phyloP scores from a whole-genome alignment of 2,113 vertebrate genomes.

The Silurus glanis region DNA sequence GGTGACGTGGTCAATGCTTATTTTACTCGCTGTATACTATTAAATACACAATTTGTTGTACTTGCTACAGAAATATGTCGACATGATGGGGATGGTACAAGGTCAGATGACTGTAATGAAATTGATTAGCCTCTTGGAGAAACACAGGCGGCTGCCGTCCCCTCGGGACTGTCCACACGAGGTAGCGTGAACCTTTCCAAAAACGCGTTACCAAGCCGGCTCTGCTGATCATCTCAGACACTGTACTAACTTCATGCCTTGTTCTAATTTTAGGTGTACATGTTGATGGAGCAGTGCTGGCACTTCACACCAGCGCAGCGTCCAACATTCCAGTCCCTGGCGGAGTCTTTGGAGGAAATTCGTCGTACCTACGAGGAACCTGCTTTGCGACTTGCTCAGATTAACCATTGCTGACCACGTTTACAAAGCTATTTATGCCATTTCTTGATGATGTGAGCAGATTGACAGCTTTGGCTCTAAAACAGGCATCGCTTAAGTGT shows the following conservation, averaged over 20 bases:
- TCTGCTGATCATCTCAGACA: not conserved
- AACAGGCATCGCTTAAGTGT: constrained; percentile 12
- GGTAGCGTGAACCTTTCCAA: constrained; percentile 63
- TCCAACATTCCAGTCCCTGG: constrained; percentile 77
- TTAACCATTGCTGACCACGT: constrained; percentile 55
- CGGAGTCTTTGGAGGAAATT: constrained; percentile 69
- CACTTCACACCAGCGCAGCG: constrained; percentile 72
- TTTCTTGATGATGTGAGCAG: constrained; percentile 24
- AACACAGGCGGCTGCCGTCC: constrained; percentile 72
- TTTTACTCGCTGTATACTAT: not conserved
- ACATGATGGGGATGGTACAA: constrained; percentile 75
- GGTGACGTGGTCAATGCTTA: no score
- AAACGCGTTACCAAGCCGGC: no score
- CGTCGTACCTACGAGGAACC: constrained; percentile 59
- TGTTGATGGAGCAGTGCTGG: constrained; percentile 86
- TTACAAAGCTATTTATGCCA: not conserved
- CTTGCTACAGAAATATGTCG: constrained; percentile 77
- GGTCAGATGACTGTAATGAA: constrained; percentile 80
- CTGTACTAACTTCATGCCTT: not conserved
- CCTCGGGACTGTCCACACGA: constrained; percentile 81
- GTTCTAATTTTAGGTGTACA: constrained; percentile 59
- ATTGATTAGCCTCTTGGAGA: constrained; percentile 80
- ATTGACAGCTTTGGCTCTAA: constrained; percentile 4
- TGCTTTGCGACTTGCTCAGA: constrained; percentile 61
- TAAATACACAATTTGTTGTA: not conserved